Evolutionary conservation across 2,888 invertebrate species (phyloP).

Genomic region (Lumbricus terrestris): DNA sequence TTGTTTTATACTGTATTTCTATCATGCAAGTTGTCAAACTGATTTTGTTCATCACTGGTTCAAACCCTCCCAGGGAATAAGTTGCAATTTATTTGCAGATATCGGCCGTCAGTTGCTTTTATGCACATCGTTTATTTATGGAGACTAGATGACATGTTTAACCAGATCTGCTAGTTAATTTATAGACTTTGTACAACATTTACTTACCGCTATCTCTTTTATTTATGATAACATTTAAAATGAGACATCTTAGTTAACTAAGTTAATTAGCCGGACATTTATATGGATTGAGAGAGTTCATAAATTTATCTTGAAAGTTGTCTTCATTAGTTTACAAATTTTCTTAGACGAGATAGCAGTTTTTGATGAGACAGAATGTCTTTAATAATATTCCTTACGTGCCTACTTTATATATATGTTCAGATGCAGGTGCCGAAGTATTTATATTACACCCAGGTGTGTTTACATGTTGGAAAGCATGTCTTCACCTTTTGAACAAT

Average conservation of each 20-base stretch:
- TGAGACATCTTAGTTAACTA: neutral
- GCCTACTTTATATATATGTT: neutral
- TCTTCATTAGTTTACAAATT: neutral
- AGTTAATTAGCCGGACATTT: neutral
- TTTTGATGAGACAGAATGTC: neutral
- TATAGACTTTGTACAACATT: neutral
- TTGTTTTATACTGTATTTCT: neutral
- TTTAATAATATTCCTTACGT: neutral
- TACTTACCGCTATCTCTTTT: neutral
- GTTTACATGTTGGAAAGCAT: neutral
- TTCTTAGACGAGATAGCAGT: neutral
- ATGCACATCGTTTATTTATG: too few species aligned
- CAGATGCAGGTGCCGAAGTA: neutral
- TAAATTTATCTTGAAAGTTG: neutral
- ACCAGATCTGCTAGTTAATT: neutral
- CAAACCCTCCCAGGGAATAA: neutral
- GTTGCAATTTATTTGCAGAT: neutral
- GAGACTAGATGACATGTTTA: neutral
- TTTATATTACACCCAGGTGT: slow-evolving; percentile 3
- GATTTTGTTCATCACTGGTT: neutral
- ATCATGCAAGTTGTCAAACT: too few species aligned
- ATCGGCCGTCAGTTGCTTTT: too few species aligned
- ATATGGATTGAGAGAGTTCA: neutral
- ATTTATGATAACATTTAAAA: neutral
- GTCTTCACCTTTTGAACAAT: slow-evolving; percentile 11